phyloP scores from a whole-genome alignment of 2,888 invertebrate genomes.

The Elmis aenea region DNA sequence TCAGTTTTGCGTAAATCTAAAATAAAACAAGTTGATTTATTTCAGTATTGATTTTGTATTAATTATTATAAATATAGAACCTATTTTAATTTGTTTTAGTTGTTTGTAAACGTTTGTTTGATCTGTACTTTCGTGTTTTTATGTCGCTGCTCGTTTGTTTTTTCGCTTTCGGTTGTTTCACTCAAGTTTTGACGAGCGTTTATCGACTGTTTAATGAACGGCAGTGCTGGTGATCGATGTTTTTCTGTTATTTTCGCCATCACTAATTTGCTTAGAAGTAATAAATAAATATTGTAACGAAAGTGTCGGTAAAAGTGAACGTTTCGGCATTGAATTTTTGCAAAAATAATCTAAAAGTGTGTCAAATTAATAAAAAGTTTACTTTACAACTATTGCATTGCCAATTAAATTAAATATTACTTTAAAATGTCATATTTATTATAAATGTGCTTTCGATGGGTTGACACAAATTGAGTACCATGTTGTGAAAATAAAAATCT shows the following conservation, averaged over 20 bases:
- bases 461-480: too few relatives aligned
- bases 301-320: slow-evolving; percentile 6
- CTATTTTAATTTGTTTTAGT: slow-evolving; percentile 42
- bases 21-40: slow-evolving; percentile 41
- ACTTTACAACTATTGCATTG: slow-evolving; percentile 4
- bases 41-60: slow-evolving; percentile 34
- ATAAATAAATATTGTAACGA: too few relatives aligned
- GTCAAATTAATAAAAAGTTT: slow-evolving; percentile 6
- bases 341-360: slow-evolving; percentile 2
- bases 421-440: slow-evolving; percentile 4
- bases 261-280: too few relatives aligned
- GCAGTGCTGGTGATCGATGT: too few relatives aligned
- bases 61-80: slow-evolving; percentile 45
- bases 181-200: background rate
- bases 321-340: slow-evolving; percentile 5
- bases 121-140: slow-evolving; percentile 12
- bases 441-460: slow-evolving; percentile 4
- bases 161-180: background rate
- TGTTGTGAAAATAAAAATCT: too few relatives aligned
- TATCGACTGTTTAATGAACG: too few relatives aligned
- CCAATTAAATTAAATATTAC: slow-evolving; percentile 4
- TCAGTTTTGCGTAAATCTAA: slow-evolving; percentile 41
- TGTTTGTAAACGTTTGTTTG: slow-evolving; percentile 34
- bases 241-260: too few relatives aligned
- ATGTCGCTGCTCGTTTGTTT: slow-evolving; percentile 8